A percentile compares a stretch with the other conserved stretches of the same genome.
Conservation (phyloP, 2,888 invertebrate species). For the Mesorhabditis sp. region DNA sequence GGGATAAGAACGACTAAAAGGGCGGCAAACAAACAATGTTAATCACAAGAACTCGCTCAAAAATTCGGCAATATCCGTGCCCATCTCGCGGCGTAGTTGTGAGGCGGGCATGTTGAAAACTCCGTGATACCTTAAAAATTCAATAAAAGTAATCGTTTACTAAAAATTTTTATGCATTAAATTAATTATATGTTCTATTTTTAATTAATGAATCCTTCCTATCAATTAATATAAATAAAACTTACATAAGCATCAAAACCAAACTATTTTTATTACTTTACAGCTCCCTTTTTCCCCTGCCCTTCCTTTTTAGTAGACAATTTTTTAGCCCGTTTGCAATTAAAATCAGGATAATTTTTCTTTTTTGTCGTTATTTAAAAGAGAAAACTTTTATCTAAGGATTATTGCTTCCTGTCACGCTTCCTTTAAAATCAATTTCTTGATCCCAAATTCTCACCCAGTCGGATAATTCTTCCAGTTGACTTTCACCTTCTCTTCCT, state of each 20-base stretch:
- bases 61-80: constrained; percentile 39
- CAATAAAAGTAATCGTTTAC: not conserved
- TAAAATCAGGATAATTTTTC: not conserved
- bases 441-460: constrained; percentile 3
- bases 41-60: constrained; percentile 7
- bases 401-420: no score
- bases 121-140: constrained; percentile 35
- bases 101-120: constrained; percentile 51
- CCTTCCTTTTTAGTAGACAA: no score
- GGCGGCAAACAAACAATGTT: not conserved
- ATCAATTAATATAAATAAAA: no score
- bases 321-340: no score
- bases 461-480: constrained; percentile 35
- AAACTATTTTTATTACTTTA: no score
- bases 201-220: no score
- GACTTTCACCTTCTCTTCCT: constrained; percentile 28
- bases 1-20: no score
- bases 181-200: no score
- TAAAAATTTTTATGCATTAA: no score
- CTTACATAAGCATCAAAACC: no score
- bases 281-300: no score
- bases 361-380: not conserved
- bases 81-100: constrained; percentile 34
- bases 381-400: not conserved
- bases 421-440: no score